A percentile compares a stretch with the other conserved stretches of the same genome.
Evolutionary conservation across 2,888 invertebrate species (phyloP).

Genomic region (Nematopogon swammerdamellus): DNA sequence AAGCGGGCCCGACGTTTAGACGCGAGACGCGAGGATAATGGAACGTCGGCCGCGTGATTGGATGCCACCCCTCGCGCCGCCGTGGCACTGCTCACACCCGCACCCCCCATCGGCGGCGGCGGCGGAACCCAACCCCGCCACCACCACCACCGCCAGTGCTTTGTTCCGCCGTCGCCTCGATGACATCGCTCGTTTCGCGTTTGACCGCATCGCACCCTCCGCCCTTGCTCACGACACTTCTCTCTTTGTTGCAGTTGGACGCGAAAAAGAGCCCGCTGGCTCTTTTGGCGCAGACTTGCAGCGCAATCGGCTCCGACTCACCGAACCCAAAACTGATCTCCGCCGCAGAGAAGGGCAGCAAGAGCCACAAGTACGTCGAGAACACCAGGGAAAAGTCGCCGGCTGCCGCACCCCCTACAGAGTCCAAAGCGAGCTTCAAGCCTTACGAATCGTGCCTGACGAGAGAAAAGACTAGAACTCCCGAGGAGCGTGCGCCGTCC

Average conservation of each 20-base stretch:
- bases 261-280: slow-evolving; percentile 97
- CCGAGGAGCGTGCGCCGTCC: slow-evolving; percentile 61
- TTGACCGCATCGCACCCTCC: slow-evolving; percentile 12
- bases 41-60: slow-evolving; percentile 57
- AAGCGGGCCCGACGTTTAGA: slow-evolving; percentile 50
- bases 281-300: slow-evolving; percentile 93
- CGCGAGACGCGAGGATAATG: slow-evolving; percentile 57
- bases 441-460: slow-evolving; percentile 69
- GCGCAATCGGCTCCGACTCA: slow-evolving; percentile 91
- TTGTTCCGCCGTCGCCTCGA: slow-evolving; percentile 1
- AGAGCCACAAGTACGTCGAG: slow-evolving; percentile 46
- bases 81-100: slow-evolving; percentile 48
- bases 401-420: slow-evolving; percentile 42
- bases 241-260: slow-evolving; percentile 81
- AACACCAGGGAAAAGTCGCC: slow-evolving; percentile 61
- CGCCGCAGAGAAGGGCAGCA: slow-evolving; percentile 67
- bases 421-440: slow-evolving; percentile 66
- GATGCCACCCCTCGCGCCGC: slow-evolving; percentile 30
- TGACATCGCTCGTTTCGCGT: slow-evolving; percentile 1
- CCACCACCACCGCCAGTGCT: not conserved
- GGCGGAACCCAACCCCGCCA: not conserved
- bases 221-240: slow-evolving; percentile 1
- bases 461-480: slow-evolving; percentile 64
- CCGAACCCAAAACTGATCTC: slow-evolving; percentile 74
- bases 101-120: slow-evolving; percentile 23